Evolutionary conservation across 2,113 vertebrate genomes (phyloP), one percentile per base, ranked within the genome.

Genomic region (Tachycineta bicolor): DNA sequence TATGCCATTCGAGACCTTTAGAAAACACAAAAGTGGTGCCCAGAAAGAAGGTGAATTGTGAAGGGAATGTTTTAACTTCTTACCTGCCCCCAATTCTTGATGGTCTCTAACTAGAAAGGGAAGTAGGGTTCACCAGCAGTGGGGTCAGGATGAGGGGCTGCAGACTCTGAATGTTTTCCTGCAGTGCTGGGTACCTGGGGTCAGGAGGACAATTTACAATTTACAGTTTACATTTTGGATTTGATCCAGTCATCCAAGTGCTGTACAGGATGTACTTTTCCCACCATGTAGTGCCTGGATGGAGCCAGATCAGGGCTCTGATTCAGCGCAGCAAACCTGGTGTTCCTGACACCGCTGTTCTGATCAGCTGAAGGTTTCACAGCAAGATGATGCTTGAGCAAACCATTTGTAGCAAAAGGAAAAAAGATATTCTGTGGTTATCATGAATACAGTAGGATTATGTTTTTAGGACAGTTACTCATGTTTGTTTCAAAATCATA

Each of bases 351-450:
- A 13, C 43, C 2, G 11, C 44, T n/a, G 56, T 53, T 90, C 67
- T 82, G 44, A 50, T 59, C 64, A 71, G 41, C 39, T 89, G 31
- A 55, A 79, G 60, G 20, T 80, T 86, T 93, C 83, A 70, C 37
- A 90, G 84, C 31, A 44, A 69, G 65, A 55, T 90, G 86, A 46
- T 80, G 29, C 46, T 81, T 71, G 75, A 79, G 64, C 58, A 83
- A 95, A 80, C 63, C 82, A 75, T 47, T 90, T 93, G 82, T 71
- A 82, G 75, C 50, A 86, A 69, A 41, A 93, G 37, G 43, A 76
- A 63, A 62, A 68, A 77, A 76, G 23, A 29, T 85, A 22, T 37
- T 88, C 53, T 84, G 83, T 26, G 9, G 31, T 84, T 78, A 44
- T 80, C 3, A 8, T 74, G 83, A 82, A 79, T 44, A 44, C 60